Base-by-base conservation (phyloP, 2,888 invertebrate genomes). In the Clanis bilineata region DNA sequence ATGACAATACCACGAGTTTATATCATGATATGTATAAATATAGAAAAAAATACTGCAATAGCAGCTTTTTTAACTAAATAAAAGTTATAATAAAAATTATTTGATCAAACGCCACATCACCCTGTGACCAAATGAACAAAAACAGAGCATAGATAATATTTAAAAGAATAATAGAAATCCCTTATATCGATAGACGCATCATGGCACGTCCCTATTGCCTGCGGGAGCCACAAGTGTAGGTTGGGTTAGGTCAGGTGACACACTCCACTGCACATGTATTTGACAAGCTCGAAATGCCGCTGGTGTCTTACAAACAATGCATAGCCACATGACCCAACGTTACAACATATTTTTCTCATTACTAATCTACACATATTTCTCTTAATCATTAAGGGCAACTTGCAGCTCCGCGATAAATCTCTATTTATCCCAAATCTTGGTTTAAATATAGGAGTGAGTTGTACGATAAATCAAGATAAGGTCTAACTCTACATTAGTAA, bases 181-280 rank as follows among this genome's bases (percentile, higher is more conserved):
- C 63, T 28, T 55, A 64, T 61, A 68, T 80, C 78, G 76, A 78
- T 67, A 70, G 59, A 62, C 69, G 36, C 55, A 23, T 44, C 62
- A 62, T 84, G 77, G 75, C 82, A 70, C 88, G 86, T 78, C 15
- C 41, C 45, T 51, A 32, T 62, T 71, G 74, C 65, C 77, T 69
- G 79, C 80, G 79, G 82, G 83, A 83, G 82, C 74, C 77, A 85
- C 90, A 90, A 89, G 89, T 90, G 90, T 84, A 84, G 78, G 85
- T 90, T 90, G 88, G 82, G 88, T 85, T 82, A 90, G 90, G 89
- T 91, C 90, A 90, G 90, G 90, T 90, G 90, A 80, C 87, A 82
- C 79, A 79, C 83, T 80, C 67, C 74, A 75, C 69, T 80, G 82
- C 85, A 85, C 83, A 82, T 82, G 82, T 77, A 77, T 71, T 59